Conservation (phyloP, 2,888 invertebrate genomes). For the Synanthedon myopaeformis region DNA sequence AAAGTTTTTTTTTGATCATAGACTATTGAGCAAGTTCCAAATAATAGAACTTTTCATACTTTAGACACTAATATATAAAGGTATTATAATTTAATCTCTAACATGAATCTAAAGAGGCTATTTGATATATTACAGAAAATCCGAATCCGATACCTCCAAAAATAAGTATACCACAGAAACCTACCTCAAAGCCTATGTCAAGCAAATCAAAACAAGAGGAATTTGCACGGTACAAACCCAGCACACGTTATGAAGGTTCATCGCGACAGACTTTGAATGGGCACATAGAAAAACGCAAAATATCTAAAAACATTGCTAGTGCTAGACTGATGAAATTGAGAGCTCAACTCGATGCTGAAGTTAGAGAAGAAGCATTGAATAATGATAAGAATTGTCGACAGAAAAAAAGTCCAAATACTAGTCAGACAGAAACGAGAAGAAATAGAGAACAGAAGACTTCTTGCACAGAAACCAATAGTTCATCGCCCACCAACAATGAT, state of each 20-base stretch:
- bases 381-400: neutral
- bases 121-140: too few species aligned
- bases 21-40: too few species aligned
- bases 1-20: too few species aligned
- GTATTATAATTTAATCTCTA: too few species aligned
- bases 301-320: constrained; percentile 39
- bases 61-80: too few species aligned
- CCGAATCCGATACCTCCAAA: too few species aligned
- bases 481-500: constrained; percentile 45
- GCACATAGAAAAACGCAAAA: constrained; percentile 4
- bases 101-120: too few species aligned
- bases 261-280: neutral
- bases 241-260: neutral
- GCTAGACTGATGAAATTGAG: constrained; percentile 36
- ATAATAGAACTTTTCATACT: too few species aligned
- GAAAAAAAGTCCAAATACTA: constrained; percentile 20
- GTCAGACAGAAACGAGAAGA: constrained; percentile 21
- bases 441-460: constrained; percentile 34
- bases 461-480: constrained; percentile 26
- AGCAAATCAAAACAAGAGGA: neutral
- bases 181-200: neutral
- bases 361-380: constrained; percentile 15
- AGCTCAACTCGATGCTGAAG: constrained; percentile 29
- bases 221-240: neutral
- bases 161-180: neutral